Conservation (phyloP, 2,888 invertebrate species). For the Lydus trimaculatus region DNA sequence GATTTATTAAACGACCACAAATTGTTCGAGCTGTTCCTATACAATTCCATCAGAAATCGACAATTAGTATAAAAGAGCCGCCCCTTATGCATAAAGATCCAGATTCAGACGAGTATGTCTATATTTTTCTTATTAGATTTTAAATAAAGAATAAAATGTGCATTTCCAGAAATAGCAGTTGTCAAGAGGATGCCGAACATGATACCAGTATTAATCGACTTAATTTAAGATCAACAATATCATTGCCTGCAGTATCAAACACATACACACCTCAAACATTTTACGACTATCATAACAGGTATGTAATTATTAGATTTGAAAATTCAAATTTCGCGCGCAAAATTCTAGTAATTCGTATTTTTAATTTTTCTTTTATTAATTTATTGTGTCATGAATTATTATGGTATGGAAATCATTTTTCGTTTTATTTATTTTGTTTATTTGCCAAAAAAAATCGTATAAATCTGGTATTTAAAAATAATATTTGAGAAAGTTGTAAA, state of each 20-base stretch:
- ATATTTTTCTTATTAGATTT: no score
- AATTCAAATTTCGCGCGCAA: neutral
- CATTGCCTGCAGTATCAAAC: conserved; percentile 58
- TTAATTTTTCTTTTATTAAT: no score
- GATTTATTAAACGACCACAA: neutral
- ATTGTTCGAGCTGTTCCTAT: conserved; percentile 55
- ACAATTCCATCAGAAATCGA: conserved; percentile 49
- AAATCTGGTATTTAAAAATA: no score
- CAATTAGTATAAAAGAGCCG: conserved; percentile 62
- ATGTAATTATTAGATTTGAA: no score
- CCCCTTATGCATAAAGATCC: conserved; percentile 62
- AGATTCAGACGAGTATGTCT: conserved; percentile 59
- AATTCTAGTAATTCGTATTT: neutral
- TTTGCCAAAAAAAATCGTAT: no score
- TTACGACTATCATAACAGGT: conserved; percentile 40
- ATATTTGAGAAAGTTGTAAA: neutral
- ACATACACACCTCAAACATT: conserved; percentile 37
- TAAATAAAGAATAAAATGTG: no score
- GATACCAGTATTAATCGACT: conserved; percentile 56
- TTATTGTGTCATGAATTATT: no score
- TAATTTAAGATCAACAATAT: conserved; percentile 58
- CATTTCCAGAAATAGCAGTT: conserved; percentile 63
- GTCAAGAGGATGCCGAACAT: conserved; percentile 65
- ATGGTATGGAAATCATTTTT: no score
- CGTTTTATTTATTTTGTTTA: no score